Percentiles rank a stretch among this genome's conserved stretches.
Conservation (phyloP, 2,888 invertebrate species). For the Epicampocera succincta region DNA sequence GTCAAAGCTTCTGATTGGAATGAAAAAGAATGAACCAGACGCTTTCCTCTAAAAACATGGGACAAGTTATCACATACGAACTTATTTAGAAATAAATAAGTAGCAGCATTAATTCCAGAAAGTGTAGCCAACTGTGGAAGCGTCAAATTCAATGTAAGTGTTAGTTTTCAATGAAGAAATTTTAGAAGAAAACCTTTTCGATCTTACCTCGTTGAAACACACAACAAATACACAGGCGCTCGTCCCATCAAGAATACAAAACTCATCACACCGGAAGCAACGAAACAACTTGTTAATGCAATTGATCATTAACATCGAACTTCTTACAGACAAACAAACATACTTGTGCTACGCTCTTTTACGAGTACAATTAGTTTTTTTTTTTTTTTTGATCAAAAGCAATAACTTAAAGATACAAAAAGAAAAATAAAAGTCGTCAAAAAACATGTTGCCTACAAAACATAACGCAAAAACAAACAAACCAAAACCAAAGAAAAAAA, state of each 20-base stretch:
- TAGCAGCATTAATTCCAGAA: too few relatives aligned
- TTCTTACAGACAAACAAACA: background rate
- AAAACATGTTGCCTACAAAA: slow-evolving; percentile 47
- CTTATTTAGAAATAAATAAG: too few relatives aligned
- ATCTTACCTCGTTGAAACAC: background rate
- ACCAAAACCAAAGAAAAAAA: slow-evolving; percentile 21
- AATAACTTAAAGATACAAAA: background rate
- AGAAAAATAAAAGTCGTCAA: slow-evolving; percentile 42
- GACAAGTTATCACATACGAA: too few relatives aligned
- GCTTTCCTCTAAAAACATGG: too few relatives aligned
- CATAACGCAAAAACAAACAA: slow-evolving; percentile 13
- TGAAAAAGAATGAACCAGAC: too few relatives aligned
- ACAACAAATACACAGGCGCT: background rate
- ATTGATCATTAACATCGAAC: slow-evolving; percentile 53
- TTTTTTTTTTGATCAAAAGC: slow-evolving; percentile 6
- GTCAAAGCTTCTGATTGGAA: too few relatives aligned
- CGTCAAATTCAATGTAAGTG: too few relatives aligned
- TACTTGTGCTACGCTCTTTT: slow-evolving; percentile 7
- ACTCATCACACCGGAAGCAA: slow-evolving; percentile 60
- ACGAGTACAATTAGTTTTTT: slow-evolving; percentile 1
- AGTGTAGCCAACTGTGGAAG: too few relatives aligned
- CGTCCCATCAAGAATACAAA: background rate
- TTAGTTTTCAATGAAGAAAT: too few relatives aligned
- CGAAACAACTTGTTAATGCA: slow-evolving; percentile 61
- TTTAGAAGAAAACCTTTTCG: background rate